Base-by-base conservation (phyloP, 2,888 invertebrate species). In the Ochropacha duplaris region DNA sequence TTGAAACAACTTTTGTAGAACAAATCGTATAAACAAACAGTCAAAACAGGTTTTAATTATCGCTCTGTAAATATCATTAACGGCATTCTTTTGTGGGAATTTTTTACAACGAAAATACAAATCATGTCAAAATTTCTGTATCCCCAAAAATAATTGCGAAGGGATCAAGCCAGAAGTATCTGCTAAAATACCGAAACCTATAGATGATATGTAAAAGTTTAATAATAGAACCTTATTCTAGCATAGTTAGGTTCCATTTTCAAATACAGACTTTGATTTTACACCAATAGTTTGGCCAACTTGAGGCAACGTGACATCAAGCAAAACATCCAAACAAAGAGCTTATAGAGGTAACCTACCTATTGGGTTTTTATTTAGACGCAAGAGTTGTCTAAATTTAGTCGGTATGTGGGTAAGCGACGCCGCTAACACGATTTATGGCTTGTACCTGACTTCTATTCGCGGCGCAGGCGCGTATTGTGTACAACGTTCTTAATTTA, bases 381-480 rank as follows among this genome's bases (percentile, higher is more conserved):
- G 19, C 19, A 44, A 58, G 64, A 58, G 50, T 54, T 19, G 64
- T 62, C 64, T 83, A 82, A 74, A 80, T 81, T 76, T 79, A 79
- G 77, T 63, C 60, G 78, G 81, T 78, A 83, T 83, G 84, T 79
- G 82, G 76, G 79, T 79, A 75, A 76, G 72, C 72, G 76, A 59
- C 73, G 74, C 69, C 66, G 64, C 65, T 44, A 44, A 44, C 44
- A 65, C 64, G 78, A 80, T 79, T 79, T 78, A 78, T 79, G 68
- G 59, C 26, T 66, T 65, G 74, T 82, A 83, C 82, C 84, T 82
- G 83, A 72, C 68, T 78, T 74, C 79, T 83, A 78, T 80, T 78
- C 73, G 69, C 64, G 72, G 71, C 44, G 44, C 44, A 44, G 44
- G 44, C 44, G 19, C 44, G 6, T 66, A 72, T 71, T 74, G 72